Percentiles rank a stretch among this genome's conserved stretches.
Conservation (phyloP, 2,797 vertebrate genomes). For the Chelon labrosus region DNA sequence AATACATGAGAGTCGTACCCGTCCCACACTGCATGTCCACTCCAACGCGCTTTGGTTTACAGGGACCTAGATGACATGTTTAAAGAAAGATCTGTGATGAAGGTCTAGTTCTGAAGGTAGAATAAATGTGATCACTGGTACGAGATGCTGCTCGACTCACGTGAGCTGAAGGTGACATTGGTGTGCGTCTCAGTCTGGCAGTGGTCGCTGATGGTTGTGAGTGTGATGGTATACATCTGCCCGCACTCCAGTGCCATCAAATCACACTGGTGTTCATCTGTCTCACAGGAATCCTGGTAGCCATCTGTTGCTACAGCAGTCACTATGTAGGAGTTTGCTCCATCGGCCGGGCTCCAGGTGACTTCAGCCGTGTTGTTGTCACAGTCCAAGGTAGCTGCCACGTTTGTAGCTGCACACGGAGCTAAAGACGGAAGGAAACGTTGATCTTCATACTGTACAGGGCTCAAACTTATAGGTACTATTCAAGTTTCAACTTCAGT, state of each 20-base stretch:
- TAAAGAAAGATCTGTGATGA: neutral
- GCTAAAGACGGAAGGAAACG: constrained; percentile 62
- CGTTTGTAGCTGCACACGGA: constrained; percentile 68
- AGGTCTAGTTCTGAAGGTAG: neutral
- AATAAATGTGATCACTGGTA: neutral
- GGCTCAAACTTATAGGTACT: neutral
- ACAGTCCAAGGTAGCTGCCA: constrained; percentile 70
- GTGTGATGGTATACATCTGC: constrained; percentile 75
- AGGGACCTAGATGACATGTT: constrained; percentile 78
- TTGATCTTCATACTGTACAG: neutral
- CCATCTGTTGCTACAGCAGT: constrained; percentile 61
- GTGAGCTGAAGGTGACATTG: constrained; percentile 68
- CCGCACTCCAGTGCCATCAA: constrained; percentile 78
- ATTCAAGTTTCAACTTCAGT: neutral
- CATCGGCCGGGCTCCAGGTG: constrained; percentile 69
- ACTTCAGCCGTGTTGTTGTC: constrained; percentile 67
- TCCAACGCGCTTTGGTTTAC: constrained; percentile 70
- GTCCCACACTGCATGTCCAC: constrained; percentile 77
- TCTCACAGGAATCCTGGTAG: constrained; percentile 60
- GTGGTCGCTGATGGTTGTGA: constrained; percentile 60
- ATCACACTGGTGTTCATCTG: constrained; percentile 61
- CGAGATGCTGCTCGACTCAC: constrained; percentile 70
- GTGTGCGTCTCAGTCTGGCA: constrained; percentile 59
- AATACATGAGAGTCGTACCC: constrained; percentile 70
- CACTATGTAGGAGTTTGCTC: constrained; percentile 71